Base-by-base conservation (phyloP, 1,140 invertebrate genomes). In the Drosophila bipectinata region DNA sequence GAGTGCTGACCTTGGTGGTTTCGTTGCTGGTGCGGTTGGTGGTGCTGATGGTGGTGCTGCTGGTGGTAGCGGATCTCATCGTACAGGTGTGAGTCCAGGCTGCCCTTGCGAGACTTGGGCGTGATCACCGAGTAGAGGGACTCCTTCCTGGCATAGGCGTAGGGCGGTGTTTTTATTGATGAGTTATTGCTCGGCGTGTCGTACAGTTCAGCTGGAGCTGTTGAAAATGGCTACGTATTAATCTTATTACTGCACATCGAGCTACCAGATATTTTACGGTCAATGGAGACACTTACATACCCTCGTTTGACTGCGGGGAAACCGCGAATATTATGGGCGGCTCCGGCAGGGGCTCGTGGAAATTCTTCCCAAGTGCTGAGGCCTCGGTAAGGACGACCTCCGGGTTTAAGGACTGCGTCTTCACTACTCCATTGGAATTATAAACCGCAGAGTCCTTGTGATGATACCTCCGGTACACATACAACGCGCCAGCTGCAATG, bases 11-110 rank as follows among this genome's bases (percentile, higher is more conserved):
- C 78, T 34, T 57, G 41, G 10, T 72, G 67, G 54, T 10, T 59
- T 6, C 45, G 66, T 2, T 59, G 82, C 5, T 59, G 56, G 1
- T 79, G 76, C 10, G 72, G 81, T 10, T 63, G 64, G 0, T 58
- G 62, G 3, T 62, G 72, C 8, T 72, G 78, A 2, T 73, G 56
- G 21, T 84, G 74, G 5, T 82, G 63, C 37, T 84, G 87, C 48
- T 91, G 90, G 37, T 91, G 90, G 57, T 91, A 91, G 12, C 89
- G 82, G 39, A 91, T 91, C 72, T 91, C 90, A 32, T 91, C 90
- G 44, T 91, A 91, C 7, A 91, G 53, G 73, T 91, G 90, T 4
- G 83, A 90, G 30, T 91, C 90, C 45, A 89, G 67, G 26, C 90
- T 91, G 30, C 82, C 82, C 51, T 91, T 91, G 12, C 90, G 90